Percentiles rank a stretch among this genome's conserved stretches.
Conservation (phyloP, 2,113 vertebrate species). For the Martes martes region DNA sequence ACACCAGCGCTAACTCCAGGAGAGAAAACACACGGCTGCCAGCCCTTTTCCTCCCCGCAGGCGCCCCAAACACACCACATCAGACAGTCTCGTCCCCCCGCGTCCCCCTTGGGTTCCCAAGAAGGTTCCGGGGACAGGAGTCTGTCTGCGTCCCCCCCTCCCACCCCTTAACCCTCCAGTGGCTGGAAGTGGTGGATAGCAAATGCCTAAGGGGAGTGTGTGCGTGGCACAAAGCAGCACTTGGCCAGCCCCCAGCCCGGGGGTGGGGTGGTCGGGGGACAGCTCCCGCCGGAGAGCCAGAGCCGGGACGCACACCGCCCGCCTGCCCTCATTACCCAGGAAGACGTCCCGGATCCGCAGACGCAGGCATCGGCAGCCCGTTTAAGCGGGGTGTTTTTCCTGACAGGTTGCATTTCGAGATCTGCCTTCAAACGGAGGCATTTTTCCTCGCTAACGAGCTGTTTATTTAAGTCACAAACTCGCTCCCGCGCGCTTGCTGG, state of each 20-base stretch:
- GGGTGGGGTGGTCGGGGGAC: background rate
- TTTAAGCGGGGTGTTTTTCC: background rate
- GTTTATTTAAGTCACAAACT: slow-evolving; percentile 26
- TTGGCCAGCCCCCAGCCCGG: fast-evolving
- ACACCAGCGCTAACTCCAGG: too few relatives aligned
- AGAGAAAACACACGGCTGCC: background rate
- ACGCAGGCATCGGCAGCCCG: slow-evolving; percentile 6
- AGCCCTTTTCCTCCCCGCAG: too few relatives aligned
- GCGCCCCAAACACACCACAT: background rate
- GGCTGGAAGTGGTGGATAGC: background rate
- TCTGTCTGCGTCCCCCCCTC: fast-evolving
- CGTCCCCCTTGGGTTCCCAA: background rate
- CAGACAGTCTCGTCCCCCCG: background rate
- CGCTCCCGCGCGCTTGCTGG: background rate
- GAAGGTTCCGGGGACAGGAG: background rate
- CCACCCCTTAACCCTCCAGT: background rate
- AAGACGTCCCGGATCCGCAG: background rate
- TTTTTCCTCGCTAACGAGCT: background rate
- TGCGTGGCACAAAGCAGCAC: fast-evolving
- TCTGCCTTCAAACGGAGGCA: fast-evolving
- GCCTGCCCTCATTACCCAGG: background rate
- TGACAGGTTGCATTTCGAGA: background rate
- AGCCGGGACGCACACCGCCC: background rate
- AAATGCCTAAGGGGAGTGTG: fast-evolving
- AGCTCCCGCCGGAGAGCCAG: background rate